Percentiles rank a stretch among this genome's conserved stretches.
Conservation (phyloP, 1,140 invertebrate genomes). For the Gryon sp. region DNA sequence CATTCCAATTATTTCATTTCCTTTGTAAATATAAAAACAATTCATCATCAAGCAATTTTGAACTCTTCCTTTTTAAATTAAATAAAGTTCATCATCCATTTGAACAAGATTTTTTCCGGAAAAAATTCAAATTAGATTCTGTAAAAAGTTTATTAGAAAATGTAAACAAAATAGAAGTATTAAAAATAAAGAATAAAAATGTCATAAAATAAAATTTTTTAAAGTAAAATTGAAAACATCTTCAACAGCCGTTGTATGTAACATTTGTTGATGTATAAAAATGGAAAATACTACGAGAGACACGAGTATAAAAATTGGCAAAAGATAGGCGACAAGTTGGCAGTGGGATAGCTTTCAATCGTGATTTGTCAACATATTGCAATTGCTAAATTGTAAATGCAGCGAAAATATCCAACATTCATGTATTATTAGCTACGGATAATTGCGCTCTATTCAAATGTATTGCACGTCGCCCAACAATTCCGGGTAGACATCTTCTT, state of each 20-base stretch:
- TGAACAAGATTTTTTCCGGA: too few relatives aligned
- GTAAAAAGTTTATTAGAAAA: too few relatives aligned
- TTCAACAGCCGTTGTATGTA: background rate
- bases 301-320: conserved; percentile 47
- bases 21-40: too few relatives aligned
- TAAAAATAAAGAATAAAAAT: too few relatives aligned
- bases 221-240: background rate
- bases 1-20: too few relatives aligned
- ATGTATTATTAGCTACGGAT: conserved; percentile 36
- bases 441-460: conserved; percentile 44
- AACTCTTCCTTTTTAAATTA: too few relatives aligned
- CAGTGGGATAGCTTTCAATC: conserved; percentile 19
- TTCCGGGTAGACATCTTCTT: conserved; percentile 13
- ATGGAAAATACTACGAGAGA: conserved; percentile 29
- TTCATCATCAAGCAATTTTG: too few relatives aligned
- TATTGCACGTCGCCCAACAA: conserved; percentile 18
- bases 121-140: too few relatives aligned
- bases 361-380: conserved; percentile 40
- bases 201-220: too few relatives aligned
- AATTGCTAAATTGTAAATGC: conserved; percentile 51
- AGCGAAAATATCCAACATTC: conserved; percentile 32
- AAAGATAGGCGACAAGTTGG: conserved; percentile 21
- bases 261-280: conserved; percentile 18
- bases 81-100: too few relatives aligned
- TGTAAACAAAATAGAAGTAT: too few relatives aligned